These are phyloP conservation scores for Percina caprodes DNA, from an alignment of 2,113 vertebrate genomes.

Conservation along the genomic window DNA sequence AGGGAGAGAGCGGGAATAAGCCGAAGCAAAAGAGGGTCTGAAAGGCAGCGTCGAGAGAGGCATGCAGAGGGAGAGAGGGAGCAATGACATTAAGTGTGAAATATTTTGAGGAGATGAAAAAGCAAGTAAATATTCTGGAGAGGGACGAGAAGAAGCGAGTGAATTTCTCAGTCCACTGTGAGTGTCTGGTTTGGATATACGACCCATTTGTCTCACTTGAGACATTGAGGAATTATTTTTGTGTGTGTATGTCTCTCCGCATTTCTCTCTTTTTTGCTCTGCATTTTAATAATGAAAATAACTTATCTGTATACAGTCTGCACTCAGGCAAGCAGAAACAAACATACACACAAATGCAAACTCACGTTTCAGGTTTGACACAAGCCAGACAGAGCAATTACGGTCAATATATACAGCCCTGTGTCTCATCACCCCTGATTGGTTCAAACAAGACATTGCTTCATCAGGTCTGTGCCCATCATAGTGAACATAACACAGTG, in stretches of 20 bases:
- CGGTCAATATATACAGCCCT: conserved; percentile 54
- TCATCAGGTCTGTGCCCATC: conserved; percentile 60
- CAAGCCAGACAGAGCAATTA: conserved; percentile 73
- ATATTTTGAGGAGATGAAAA: conserved; percentile 70
- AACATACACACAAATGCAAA: conserved; percentile 1
- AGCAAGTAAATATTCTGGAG: conserved; percentile 64
- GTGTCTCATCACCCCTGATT: conserved; percentile 74
- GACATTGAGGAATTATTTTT: conserved; percentile 36
- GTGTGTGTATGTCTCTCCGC: background rate
- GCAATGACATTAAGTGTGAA: conserved; percentile 73
- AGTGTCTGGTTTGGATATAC: conserved; percentile 59
- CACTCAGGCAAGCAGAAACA: conserved; percentile 35
- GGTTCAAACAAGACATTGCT: conserved; percentile 69
- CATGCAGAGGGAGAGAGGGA: conserved; percentile 41
- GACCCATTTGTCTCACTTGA: conserved; percentile 59
- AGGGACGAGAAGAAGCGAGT: conserved; percentile 35
- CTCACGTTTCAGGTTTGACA: conserved; percentile 54
- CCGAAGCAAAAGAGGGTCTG: conserved; percentile 32
- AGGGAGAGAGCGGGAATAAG: conserved; percentile 22
- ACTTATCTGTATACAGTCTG: background rate
- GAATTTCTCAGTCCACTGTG: conserved; percentile 69
- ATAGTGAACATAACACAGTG: conserved; percentile 53
- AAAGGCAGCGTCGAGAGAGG: conserved; percentile 33
- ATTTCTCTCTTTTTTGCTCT: conserved; percentile 16
- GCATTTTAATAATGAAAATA: conserved; percentile 31